Evolutionary conservation across 2,113 vertebrate species (phyloP).

Genomic region (Larimichthys crocea): DNA sequence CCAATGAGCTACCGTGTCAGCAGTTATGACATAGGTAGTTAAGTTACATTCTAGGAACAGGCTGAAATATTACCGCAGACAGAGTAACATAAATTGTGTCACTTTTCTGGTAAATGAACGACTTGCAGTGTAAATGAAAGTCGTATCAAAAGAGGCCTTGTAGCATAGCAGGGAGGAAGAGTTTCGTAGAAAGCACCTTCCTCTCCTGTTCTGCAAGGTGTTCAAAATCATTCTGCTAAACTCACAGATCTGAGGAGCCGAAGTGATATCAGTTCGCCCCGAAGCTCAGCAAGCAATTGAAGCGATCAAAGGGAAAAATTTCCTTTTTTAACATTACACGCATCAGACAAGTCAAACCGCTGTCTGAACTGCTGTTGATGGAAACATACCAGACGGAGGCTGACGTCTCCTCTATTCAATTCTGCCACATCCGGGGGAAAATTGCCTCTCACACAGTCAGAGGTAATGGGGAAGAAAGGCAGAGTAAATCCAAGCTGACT

Average conservation of each 20-base stretch:
- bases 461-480: conserved; percentile 68
- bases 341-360: conserved; percentile 45
- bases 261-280: conserved; percentile 24
- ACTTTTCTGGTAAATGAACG: neutral
- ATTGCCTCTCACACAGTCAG: conserved; percentile 43
- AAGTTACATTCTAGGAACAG: conserved; percentile 1
- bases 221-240: conserved; percentile 26
- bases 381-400: conserved; percentile 54
- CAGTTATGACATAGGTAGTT: neutral
- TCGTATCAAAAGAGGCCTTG: conserved; percentile 1
- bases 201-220: neutral
- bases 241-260: conserved; percentile 42
- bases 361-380: conserved; percentile 44
- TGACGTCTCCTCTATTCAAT: conserved; percentile 55
- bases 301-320: conserved; percentile 47
- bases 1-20: neutral
- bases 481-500: conserved; percentile 58
- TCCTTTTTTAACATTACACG: conserved; percentile 40
- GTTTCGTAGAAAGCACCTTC: conserved; percentile 12
- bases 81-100: neutral
- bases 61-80: neutral
- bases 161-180: neutral
- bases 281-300: conserved; percentile 37
- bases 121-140: neutral
- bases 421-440: conserved; percentile 50